phyloP scores from a whole-genome alignment of 2,113 vertebrate species.

The Axis porcinus region DNA sequence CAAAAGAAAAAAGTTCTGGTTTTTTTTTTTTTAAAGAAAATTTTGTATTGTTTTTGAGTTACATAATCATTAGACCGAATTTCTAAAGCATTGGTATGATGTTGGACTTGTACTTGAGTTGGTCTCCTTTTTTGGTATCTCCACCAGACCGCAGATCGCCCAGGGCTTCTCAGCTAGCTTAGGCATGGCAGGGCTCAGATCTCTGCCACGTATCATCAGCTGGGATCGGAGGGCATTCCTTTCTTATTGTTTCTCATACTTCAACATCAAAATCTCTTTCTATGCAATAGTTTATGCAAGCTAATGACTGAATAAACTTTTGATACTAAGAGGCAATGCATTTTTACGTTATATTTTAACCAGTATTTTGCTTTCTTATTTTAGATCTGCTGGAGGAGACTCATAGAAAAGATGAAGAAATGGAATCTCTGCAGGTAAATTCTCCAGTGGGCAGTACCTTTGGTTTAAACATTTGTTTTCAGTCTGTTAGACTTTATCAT shows the following conservation, averaged over 20 bases:
- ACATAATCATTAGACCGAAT: not conserved
- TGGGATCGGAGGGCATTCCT: not conserved
- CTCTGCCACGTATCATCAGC: not conserved
- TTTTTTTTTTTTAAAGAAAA: not conserved
- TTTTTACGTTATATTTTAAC: slow-evolving; percentile 35
- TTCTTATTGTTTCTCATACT: not conserved
- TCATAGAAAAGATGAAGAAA: slow-evolving; percentile 89
- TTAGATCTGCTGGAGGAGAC: slow-evolving; percentile 88
- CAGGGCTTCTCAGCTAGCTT: not conserved
- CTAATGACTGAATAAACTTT: not conserved
- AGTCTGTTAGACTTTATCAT: not conserved
- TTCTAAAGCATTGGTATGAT: not conserved
- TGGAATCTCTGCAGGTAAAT: slow-evolving; percentile 89
- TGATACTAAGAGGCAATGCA: not conserved
- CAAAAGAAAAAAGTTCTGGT: not conserved
- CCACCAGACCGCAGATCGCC: not conserved
- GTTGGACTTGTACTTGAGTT: not conserved
- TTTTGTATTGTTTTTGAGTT: not conserved
- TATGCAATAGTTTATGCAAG: not conserved
- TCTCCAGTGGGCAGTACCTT: not conserved
- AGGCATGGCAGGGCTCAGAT: not conserved
- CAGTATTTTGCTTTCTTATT: slow-evolving; percentile 67
- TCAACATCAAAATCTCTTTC: not conserved
- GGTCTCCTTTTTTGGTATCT: not conserved
- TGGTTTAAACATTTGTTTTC: slow-evolving; percentile 17